Conservation (phyloP, 2,113 vertebrate genomes). For the Ophthalmotilapia sp. region DNA sequence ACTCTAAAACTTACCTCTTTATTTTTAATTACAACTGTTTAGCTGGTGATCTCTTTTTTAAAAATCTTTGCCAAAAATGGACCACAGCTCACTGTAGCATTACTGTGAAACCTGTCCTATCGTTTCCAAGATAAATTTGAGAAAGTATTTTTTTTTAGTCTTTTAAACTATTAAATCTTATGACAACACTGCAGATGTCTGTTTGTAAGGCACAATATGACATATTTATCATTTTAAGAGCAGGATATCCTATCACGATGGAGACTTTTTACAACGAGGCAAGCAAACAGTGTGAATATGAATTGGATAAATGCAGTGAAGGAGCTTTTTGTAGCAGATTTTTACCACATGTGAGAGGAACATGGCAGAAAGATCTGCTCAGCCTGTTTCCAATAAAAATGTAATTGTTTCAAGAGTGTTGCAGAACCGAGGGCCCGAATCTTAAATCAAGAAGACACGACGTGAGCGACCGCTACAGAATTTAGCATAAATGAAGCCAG, state of each 20-base stretch:
- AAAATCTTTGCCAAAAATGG: background rate
- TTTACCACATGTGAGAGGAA: background rate
- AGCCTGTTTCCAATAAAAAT: background rate
- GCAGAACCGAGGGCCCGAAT: background rate
- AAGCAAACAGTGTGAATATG: background rate
- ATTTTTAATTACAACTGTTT: background rate
- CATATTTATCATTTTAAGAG: background rate
- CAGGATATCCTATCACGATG: background rate
- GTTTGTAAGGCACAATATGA: background rate
- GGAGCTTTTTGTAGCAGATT: background rate
- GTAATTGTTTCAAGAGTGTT: background rate
- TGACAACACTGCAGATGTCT: background rate
- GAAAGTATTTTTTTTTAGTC: background rate
- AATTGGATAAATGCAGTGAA: background rate
- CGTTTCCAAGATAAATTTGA: background rate
- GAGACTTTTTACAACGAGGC: background rate
- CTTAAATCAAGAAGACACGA: background rate
- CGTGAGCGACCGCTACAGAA: background rate
- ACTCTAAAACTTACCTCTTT: background rate
- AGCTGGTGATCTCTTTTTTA: background rate
- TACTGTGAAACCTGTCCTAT: background rate
- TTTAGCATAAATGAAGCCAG: background rate
- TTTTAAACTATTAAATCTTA: background rate
- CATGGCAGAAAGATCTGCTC: background rate
- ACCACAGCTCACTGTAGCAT: background rate